phyloP scores from a whole-genome alignment of 2,888 invertebrate species.

The Drosophila merina region DNA sequence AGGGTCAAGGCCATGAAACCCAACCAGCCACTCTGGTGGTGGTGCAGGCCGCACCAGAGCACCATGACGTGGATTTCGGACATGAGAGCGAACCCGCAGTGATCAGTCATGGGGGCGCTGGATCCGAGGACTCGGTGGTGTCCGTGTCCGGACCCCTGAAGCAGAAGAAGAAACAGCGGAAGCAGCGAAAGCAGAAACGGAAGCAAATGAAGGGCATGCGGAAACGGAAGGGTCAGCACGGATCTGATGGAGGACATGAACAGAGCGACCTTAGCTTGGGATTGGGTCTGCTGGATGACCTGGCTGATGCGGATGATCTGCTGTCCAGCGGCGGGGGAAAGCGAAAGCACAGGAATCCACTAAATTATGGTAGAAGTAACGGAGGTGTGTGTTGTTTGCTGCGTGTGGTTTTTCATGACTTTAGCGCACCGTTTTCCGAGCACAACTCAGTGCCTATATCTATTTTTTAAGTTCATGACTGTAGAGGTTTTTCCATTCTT shows the following conservation, averaged over 20 bases:
- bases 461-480: constrained; percentile 10
- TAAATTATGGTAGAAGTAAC: constrained; percentile 84
- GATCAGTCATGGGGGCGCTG: constrained; percentile 51
- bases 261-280: constrained; percentile 63
- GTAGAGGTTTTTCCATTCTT: background rate
- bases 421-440: constrained; percentile 80
- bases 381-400: constrained; percentile 83
- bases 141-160: constrained; percentile 61
- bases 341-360: constrained; percentile 80
- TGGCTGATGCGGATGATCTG: constrained; percentile 61
- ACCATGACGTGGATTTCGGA: constrained; percentile 57
- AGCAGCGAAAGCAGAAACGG: constrained; percentile 72
- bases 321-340: constrained; percentile 61
- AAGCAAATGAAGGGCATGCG: constrained; percentile 68
- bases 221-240: constrained; percentile 74
- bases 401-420: constrained; percentile 81
- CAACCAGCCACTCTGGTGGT: constrained; percentile 80
- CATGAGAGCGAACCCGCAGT: constrained; percentile 41
- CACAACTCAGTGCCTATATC: constrained; percentile 68
- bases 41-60: constrained; percentile 72
- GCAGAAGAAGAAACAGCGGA: constrained; percentile 73
- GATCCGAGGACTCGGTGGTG: constrained; percentile 55
- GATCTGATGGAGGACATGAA: constrained; percentile 57
- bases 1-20: constrained; percentile 49
- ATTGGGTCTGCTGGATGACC: constrained; percentile 75